Evolutionary conservation across 2,797 vertebrate species (phyloP), one percentile per base, ranked within the genome.

Genomic region (Lycodopsis pacificus): DNA sequence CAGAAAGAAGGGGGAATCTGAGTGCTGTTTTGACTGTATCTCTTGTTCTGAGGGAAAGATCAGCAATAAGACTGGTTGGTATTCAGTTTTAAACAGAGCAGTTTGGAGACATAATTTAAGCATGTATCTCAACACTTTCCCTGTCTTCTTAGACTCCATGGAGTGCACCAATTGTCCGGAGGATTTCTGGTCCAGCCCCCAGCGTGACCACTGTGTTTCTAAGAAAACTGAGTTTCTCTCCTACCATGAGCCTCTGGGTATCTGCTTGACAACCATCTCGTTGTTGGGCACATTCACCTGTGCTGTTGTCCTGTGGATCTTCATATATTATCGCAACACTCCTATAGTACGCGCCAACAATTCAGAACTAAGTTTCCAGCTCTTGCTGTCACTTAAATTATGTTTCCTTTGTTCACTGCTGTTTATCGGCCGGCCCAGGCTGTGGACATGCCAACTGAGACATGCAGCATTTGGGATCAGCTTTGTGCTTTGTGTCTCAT

Each of bases 21-120:
- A 10, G 8, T 94, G 93, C 82, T 95, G 94, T 73, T 94, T 94
- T 32, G 90, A 95, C 53, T 94, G 94, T 30, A 68, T 91, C 4
- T 68, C 42, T 10, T 95, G 93, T 53, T 87, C 89, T 13, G 81
- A 88, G 14, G 73, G 73, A 15, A 5, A 62, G 4, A 62, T 76
- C 57, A 76, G 36, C 46, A 62, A 76, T 44, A 0, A 20, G 1
- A 44, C 56, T 7, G 65, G 73, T 76, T 42, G 22, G 54, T 67
- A 15, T 61, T 34, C 13, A 49, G 4, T 25, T 51, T 49, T 17
- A 30, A 42, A 32, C 3, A 8, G 19, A 44, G 4, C 17, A 34
- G 2, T 15, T 59, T 49, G 4, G 4, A 34, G 1, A 67, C 8
- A 32, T 34, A 5, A 27, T 36, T 8, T 12, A n/a, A 20, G 1